Conservation (phyloP, 1,140 invertebrate genomes). For the Drosophila mauritiana region DNA sequence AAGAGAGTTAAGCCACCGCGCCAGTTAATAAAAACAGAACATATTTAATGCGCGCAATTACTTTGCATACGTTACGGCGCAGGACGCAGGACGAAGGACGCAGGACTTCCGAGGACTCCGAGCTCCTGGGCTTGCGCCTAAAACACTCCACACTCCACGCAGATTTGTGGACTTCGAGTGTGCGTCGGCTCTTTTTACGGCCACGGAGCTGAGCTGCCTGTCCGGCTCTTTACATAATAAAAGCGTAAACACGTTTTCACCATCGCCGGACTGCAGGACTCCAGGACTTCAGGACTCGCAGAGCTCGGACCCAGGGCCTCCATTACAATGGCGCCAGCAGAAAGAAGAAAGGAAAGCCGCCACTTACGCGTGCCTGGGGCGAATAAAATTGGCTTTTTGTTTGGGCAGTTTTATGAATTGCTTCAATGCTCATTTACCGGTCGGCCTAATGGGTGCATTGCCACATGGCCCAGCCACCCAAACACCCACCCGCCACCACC, state of each 20-base stretch:
- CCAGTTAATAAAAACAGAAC: slow-evolving; percentile 61
- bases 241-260: slow-evolving; percentile 83
- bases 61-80: slow-evolving; percentile 73
- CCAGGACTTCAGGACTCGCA: not conserved
- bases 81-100: not conserved
- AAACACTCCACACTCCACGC: slow-evolving; percentile 43
- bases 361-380: slow-evolving; percentile 63
- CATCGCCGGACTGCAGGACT: slow-evolving; percentile 48
- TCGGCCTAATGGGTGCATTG: slow-evolving; percentile 78
- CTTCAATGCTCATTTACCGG: slow-evolving; percentile 81
- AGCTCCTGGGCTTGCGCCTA: slow-evolving; percentile 19
- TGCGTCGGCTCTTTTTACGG: slow-evolving; percentile 41
- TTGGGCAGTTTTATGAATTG: slow-evolving; percentile 79
- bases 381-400: slow-evolving; percentile 70
- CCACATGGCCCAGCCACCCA: slow-evolving; percentile 22
- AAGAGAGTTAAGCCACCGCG: slow-evolving; percentile 39
- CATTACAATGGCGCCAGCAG: slow-evolving; percentile 68
- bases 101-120: slow-evolving; percentile 10
- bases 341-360: slow-evolving; percentile 28
- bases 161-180: slow-evolving; percentile 53
- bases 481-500: not conserved
- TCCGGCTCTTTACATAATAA: slow-evolving; percentile 74
- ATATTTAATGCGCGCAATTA: slow-evolving; percentile 79
- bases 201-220: slow-evolving; percentile 46
- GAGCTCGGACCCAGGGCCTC: slow-evolving; percentile 4